Evolutionary conservation across 1,140 invertebrate genomes (phyloP).

Genomic region (Heliconius congener): DNA sequence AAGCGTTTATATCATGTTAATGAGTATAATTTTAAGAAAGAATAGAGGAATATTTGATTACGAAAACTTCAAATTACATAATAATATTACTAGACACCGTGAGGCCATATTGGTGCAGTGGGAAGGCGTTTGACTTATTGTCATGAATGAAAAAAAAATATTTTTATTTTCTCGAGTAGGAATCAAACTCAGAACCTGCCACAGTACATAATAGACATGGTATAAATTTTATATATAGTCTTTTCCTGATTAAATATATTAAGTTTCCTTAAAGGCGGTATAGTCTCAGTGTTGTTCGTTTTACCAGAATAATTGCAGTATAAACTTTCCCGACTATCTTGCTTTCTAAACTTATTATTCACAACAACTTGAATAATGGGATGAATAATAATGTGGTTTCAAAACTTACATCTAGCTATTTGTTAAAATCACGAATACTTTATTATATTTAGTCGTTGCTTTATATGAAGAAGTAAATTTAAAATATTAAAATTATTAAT

Average conservation of each 20-base stretch:
- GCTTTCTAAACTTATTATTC: conserved; percentile 20
- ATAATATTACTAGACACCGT: too few relatives aligned
- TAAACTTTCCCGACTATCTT: conserved; percentile 28
- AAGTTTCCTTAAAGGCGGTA: background rate
- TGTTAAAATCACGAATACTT: background rate
- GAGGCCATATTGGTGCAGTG: too few relatives aligned
- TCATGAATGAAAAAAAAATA: too few relatives aligned
- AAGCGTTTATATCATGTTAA: too few relatives aligned
- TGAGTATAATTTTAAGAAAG: too few relatives aligned
- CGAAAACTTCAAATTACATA: too few relatives aligned
- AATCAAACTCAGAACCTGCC: too few relatives aligned
- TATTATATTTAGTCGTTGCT: background rate
- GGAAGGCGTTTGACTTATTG: too few relatives aligned
- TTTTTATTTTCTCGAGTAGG: too few relatives aligned
- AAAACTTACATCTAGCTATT: background rate
- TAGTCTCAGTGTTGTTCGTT: background rate
- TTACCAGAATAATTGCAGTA: conserved; percentile 17
- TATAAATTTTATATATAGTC: too few relatives aligned
- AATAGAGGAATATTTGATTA: too few relatives aligned
- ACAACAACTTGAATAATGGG: conserved; percentile 27
- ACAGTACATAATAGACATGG: too few relatives aligned
- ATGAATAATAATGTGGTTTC: conserved; percentile 25
- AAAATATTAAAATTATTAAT: background rate
- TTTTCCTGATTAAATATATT: background rate
- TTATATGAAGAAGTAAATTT: background rate